Conservation (phyloP, 2,113 vertebrate genomes). For the Nothocercus julius region DNA sequence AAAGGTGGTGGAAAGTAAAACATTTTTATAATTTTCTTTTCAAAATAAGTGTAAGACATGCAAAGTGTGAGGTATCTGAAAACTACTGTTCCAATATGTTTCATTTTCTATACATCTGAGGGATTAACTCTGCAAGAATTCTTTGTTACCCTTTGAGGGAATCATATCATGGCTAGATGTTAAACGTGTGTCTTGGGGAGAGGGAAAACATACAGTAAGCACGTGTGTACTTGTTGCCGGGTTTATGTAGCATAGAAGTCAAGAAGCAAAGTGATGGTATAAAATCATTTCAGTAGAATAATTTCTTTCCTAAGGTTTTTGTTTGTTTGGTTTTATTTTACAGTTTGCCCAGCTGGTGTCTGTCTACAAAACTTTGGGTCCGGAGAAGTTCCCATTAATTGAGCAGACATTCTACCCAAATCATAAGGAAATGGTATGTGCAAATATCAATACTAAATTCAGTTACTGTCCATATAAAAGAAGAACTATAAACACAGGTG, state of each 20-base stretch:
- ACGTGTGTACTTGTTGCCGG: background rate
- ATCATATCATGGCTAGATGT: background rate
- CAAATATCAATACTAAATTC: background rate
- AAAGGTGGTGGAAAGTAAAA: background rate
- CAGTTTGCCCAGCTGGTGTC: constrained; percentile 96
- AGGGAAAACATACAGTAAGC: rapidly evolving
- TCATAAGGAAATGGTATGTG: constrained; percentile 97
- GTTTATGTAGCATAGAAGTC: background rate
- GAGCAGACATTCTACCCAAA: constrained; percentile 97
- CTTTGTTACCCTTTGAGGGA: background rate
- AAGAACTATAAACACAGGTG: background rate
- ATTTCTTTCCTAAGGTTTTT: background rate
- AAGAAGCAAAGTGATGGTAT: background rate
- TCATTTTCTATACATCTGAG: background rate
- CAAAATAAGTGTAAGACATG: background rate
- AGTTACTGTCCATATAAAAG: background rate
- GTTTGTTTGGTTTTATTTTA: constrained; percentile 64
- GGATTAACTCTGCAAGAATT: background rate
- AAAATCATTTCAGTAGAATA: background rate
- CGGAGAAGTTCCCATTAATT: constrained; percentile 95
- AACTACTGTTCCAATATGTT: background rate
- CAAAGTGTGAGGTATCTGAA: background rate
- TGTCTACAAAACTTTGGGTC: constrained; percentile 88
- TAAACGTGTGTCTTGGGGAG: background rate
- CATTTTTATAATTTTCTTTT: background rate